phyloP scores from a whole-genome alignment of 2,113 vertebrate genomes.

The Megaptera novaeangliae region DNA sequence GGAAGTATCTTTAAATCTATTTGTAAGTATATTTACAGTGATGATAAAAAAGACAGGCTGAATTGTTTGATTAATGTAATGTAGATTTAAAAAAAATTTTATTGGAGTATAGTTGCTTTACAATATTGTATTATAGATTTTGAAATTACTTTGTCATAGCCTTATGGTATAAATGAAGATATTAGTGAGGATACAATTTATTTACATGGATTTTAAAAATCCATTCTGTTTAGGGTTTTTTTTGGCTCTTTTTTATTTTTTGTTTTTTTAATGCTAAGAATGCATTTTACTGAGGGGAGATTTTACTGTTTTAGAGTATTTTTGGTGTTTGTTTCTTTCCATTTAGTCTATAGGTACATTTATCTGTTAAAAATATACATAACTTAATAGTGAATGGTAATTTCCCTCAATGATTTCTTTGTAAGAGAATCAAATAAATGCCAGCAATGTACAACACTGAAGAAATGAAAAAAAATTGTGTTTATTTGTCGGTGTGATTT shows the following conservation, averaged over 20 bases:
- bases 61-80: neutral
- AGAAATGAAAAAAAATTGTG: slow-evolving; percentile 10
- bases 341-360: neutral
- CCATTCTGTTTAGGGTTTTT: neutral
- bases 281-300: neutral
- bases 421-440: neutral
- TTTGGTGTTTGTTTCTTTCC: neutral
- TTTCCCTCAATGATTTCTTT: slow-evolving; percentile 47
- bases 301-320: neutral
- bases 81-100: neutral
- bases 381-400: neutral
- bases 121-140: neutral
- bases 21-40: neutral
- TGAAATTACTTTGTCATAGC: slow-evolving; percentile 14
- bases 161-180: neutral
- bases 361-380: slow-evolving; percentile 18
- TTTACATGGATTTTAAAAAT: neutral
- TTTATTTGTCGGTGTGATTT: slow-evolving; percentile 26
- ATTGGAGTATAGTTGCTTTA: too few relatives aligned
- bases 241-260: neutral
- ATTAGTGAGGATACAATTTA: neutral
- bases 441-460: neutral
- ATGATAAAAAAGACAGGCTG: neutral
- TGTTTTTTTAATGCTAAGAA: neutral
- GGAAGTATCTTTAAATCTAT: slow-evolving; percentile 6